These are phyloP conservation scores for Cuculus canorus DNA, from an alignment of 2,797 vertebrate genomes.

Conservation along the genomic window DNA sequence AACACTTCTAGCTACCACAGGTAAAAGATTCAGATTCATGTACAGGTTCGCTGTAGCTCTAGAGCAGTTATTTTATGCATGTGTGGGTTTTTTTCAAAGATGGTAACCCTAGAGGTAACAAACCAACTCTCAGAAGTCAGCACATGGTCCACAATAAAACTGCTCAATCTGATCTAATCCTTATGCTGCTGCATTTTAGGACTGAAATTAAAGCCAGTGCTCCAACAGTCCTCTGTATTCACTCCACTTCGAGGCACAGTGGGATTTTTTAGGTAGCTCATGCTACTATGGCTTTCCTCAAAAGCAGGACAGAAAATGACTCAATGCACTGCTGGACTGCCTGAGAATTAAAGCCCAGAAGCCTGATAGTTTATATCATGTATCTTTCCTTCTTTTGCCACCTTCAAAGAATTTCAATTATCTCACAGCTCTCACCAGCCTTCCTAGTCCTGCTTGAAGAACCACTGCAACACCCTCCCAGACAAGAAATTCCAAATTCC, in stretches of 20 bases:
- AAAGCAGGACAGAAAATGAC: background rate
- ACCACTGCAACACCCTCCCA: background rate
- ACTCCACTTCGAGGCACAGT: background rate
- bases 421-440: background rate
- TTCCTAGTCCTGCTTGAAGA: background rate
- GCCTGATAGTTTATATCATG: background rate
- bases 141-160: background rate
- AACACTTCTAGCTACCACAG: background rate
- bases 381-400: background rate
- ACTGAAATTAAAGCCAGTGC: background rate
- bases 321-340: background rate
- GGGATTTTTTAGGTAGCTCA: background rate
- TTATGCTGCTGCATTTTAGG: background rate
- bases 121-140: background rate
- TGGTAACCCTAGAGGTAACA: background rate
- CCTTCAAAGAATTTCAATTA: background rate
- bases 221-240: background rate
- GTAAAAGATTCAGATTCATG: background rate
- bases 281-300: background rate
- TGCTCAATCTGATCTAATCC: background rate
- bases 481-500: background rate
- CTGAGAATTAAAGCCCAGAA: background rate
- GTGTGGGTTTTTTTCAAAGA: background rate
- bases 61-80: background rate
- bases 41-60: background rate